These are phyloP conservation scores for Hipparchia semele DNA, from an alignment of 2,888 invertebrate species.

Conservation along the genomic window DNA sequence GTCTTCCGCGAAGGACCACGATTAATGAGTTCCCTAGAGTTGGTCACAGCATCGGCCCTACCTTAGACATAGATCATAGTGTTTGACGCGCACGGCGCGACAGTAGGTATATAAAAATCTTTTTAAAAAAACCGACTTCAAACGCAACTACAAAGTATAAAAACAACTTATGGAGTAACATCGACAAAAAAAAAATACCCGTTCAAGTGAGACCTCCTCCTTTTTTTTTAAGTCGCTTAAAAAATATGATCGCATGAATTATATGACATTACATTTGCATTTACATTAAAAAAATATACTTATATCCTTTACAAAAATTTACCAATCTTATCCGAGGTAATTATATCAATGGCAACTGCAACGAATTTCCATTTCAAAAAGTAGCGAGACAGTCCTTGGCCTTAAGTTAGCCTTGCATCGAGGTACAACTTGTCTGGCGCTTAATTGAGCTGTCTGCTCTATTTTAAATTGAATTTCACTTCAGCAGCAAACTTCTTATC, in stretches of 20 bases:
- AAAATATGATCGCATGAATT: neutral
- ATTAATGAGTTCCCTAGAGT: too few species aligned
- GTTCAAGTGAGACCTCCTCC: too few species aligned
- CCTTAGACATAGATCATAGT: too few species aligned
- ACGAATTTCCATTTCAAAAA: constrained; percentile 18
- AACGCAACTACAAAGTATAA: too few species aligned
- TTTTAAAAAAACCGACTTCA: too few species aligned
- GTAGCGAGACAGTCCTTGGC: constrained; percentile 24
- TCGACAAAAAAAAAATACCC: too few species aligned
- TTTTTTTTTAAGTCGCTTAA: too few species aligned
- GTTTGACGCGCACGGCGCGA: too few species aligned
- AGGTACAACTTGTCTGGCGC: constrained; percentile 18
- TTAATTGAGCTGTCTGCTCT: constrained; percentile 25
- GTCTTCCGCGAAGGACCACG: too few species aligned
- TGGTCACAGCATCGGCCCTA: too few species aligned
- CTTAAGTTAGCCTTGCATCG: constrained; percentile 19
- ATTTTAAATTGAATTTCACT: constrained; percentile 26
- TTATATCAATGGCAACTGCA: constrained; percentile 16
- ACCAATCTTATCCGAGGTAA: neutral
- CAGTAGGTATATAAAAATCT: too few species aligned
- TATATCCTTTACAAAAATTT: neutral
- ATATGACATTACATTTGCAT: neutral
- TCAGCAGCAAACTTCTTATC: constrained; percentile 6
- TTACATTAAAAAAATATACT: neutral
- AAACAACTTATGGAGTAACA: too few species aligned